phyloP scores from a whole-genome alignment of 2,888 invertebrate genomes.

The Limnephilus auricula region DNA sequence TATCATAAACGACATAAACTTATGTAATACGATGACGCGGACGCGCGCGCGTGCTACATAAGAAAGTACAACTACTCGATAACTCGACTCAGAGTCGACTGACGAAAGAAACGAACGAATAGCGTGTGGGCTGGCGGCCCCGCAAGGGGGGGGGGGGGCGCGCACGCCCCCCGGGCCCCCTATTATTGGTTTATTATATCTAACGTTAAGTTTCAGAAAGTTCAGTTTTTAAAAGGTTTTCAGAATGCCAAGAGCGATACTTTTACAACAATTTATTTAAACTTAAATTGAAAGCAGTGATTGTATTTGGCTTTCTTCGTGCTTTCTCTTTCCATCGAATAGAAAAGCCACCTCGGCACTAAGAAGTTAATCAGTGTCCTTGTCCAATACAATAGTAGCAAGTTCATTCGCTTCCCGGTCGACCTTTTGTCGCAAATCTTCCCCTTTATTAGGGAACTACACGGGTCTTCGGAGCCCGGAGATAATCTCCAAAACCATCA shows the following conservation, averaged over 20 bases:
- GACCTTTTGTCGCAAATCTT: conserved; percentile 15
- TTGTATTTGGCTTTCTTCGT: neutral
- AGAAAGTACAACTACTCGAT: no score
- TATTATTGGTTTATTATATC: no score
- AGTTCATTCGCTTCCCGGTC: neutral
- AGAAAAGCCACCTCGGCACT: neutral
- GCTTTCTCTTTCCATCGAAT: neutral
- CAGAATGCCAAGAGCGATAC: neutral
- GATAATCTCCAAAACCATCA: conserved; percentile 54
- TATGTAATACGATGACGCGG: no score
- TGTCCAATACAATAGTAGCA: neutral
- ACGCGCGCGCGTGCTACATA: no score
- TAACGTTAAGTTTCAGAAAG: no score
- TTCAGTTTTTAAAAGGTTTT: neutral
- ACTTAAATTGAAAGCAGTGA: neutral
- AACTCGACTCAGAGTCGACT: no score
- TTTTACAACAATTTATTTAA: neutral
- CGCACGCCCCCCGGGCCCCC: no score
- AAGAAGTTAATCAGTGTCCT: neutral
- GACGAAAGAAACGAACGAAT: no score
- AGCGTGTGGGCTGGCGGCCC: no score
- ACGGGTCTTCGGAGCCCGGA: neutral
- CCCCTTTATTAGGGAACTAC: conserved; percentile 12
- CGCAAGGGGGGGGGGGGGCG: no score
- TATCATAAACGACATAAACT: no score